phyloP scores from a whole-genome alignment of 2,797 vertebrate species.

The Microctenopoma stevenorrisi region DNA sequence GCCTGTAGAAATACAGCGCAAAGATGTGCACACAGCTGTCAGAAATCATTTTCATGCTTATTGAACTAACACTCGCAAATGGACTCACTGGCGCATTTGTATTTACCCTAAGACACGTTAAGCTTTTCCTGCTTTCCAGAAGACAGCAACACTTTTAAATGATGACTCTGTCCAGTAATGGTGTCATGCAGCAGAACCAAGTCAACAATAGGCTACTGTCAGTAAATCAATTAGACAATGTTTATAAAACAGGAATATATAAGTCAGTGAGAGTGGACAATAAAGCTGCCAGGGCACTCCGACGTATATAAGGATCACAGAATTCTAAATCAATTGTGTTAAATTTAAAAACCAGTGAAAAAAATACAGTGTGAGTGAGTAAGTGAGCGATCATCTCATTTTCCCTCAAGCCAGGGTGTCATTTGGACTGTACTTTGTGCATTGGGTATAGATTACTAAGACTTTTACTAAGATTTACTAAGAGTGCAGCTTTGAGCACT shows the following conservation, averaged over 20 bases:
- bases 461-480: constrained; percentile 6
- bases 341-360: constrained; percentile 61
- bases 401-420: constrained; percentile 59
- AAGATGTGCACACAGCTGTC: neutral
- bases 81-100: neutral
- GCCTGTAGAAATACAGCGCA: constrained; percentile 1
- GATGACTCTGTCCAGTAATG: neutral
- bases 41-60: neutral
- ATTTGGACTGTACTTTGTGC: constrained; percentile 47
- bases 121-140: neutral
- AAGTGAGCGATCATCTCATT: constrained; percentile 40
- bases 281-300: constrained; percentile 37
- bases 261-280: neutral
- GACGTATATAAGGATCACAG: constrained; percentile 47
- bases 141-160: neutral
- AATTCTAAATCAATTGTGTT: constrained; percentile 63
- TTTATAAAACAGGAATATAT: neutral
- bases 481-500: constrained; percentile 28
- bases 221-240: neutral
- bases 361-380: constrained; percentile 33
- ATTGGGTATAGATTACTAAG: constrained; percentile 40
- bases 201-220: neutral
- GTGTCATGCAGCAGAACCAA: neutral
- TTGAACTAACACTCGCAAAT: neutral
- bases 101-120: neutral